Conservation (phyloP, 2,797 vertebrate species). For the Rhynchotus rufescens region DNA sequence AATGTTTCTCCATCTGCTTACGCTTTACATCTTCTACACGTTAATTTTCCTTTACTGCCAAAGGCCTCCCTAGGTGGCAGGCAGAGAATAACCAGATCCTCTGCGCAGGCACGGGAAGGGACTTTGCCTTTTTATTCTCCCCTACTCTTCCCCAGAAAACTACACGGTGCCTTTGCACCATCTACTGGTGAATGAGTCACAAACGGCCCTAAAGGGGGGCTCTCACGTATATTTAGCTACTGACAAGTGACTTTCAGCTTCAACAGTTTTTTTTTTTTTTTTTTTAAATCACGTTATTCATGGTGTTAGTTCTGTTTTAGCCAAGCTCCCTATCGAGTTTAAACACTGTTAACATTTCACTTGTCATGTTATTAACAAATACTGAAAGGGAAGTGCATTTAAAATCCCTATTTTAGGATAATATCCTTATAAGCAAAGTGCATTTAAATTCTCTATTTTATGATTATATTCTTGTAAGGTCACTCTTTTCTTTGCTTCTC, state of each 20-base stretch:
- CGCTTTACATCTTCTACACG: background rate
- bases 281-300: accelerated
- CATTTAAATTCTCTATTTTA: too few relatives aligned
- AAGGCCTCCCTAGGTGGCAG: background rate
- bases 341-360: background rate
- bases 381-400: background rate
- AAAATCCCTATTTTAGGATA: background rate
- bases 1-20: background rate
- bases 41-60: background rate
- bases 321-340: background rate
- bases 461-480: background rate
- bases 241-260: accelerated
- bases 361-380: background rate
- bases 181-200: background rate
- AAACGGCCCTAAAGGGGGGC: accelerated
- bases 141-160: background rate
- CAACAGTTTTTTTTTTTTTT: background rate
- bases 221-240: accelerated
- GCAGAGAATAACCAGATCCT: too few relatives aligned
- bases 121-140: accelerated
- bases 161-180: conserved; percentile 31
- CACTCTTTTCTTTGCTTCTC: background rate
- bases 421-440: too few relatives aligned
- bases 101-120: background rate
- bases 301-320: accelerated